phyloP scores from a whole-genome alignment of 1,140 invertebrate species.

The Anoplolepis gracilipes region DNA sequence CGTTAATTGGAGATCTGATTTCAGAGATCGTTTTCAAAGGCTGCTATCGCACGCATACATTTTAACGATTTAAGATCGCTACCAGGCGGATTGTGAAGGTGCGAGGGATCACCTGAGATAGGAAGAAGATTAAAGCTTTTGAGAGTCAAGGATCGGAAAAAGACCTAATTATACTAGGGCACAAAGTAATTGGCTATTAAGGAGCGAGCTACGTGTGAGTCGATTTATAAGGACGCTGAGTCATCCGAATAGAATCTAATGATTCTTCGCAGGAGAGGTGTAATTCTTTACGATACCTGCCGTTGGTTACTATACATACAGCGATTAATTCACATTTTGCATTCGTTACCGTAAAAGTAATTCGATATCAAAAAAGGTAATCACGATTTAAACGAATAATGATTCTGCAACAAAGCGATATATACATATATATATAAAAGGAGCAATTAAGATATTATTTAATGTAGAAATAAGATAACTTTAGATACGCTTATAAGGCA shows the following conservation, averaged over 20 bases:
- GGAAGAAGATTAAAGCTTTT: slow-evolving; percentile 68
- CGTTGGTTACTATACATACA: not conserved
- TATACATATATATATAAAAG: too few species aligned
- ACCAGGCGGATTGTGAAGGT: slow-evolving; percentile 13
- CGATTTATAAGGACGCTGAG: slow-evolving; percentile 69
- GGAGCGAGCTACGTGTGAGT: slow-evolving; percentile 66
- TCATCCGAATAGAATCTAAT: slow-evolving; percentile 67
- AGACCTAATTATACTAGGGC: slow-evolving; percentile 69
- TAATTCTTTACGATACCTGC: slow-evolving; percentile 32
- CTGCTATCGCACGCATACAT: slow-evolving; percentile 43
- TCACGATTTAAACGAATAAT: slow-evolving; percentile 12
- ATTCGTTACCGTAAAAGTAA: not conserved
- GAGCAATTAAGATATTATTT: slow-evolving; percentile 20
- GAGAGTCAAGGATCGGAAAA: slow-evolving; percentile 71
- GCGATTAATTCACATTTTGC: slow-evolving; percentile 37
- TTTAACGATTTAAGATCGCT: slow-evolving; percentile 46
- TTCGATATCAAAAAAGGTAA: not conserved
- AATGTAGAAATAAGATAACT: slow-evolving; percentile 7
- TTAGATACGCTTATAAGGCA: not conserved
- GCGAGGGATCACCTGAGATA: slow-evolving; percentile 49
- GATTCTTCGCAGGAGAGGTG: slow-evolving; percentile 36
- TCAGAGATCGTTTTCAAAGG: slow-evolving; percentile 56
- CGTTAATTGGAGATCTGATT: slow-evolving; percentile 24
- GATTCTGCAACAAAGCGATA: not conserved
- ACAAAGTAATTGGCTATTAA: slow-evolving; percentile 72